Evolutionary conservation across 2,113 vertebrate genomes (phyloP).

Genomic region (Vidua chalybeata): DNA sequence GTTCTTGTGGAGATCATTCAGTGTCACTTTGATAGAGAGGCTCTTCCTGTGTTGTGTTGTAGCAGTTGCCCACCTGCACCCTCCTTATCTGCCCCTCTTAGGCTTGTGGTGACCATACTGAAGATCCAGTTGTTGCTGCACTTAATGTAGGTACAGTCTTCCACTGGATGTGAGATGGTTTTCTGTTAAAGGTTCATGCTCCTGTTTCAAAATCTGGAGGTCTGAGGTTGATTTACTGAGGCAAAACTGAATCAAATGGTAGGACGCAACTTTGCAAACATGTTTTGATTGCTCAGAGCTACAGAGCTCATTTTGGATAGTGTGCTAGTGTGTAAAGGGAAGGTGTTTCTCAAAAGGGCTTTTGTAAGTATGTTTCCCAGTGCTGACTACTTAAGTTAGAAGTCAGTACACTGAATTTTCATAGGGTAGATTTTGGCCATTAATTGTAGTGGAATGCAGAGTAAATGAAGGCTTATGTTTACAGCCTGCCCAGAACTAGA

Average conservation of each 20-base stretch:
- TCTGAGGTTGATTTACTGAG: neutral
- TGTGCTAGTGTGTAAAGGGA: neutral
- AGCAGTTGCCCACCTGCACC: neutral
- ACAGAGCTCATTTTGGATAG: neutral
- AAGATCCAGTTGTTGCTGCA: neutral
- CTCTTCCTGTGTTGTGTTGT: neutral
- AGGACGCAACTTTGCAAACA: fast-evolving
- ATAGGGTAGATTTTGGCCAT: neutral
- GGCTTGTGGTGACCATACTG: fast-evolving
- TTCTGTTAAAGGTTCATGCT: neutral
- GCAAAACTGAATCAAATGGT: neutral
- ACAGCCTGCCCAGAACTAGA: neutral
- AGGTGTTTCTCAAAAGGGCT: neutral
- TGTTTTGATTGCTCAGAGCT: neutral
- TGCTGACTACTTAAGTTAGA: neutral
- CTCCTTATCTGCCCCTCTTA: neutral
- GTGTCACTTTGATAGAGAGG: neutral
- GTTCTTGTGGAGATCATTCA: fast-evolving
- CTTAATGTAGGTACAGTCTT: neutral
- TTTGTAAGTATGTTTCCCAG: neutral
- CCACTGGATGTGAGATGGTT: neutral
- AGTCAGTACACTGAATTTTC: neutral
- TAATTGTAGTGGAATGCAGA: neutral
- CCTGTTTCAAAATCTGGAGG: neutral
- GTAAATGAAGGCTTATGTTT: neutral